Conservation (phyloP, 2,888 invertebrate species). For the Mellilla xanthometata region DNA sequence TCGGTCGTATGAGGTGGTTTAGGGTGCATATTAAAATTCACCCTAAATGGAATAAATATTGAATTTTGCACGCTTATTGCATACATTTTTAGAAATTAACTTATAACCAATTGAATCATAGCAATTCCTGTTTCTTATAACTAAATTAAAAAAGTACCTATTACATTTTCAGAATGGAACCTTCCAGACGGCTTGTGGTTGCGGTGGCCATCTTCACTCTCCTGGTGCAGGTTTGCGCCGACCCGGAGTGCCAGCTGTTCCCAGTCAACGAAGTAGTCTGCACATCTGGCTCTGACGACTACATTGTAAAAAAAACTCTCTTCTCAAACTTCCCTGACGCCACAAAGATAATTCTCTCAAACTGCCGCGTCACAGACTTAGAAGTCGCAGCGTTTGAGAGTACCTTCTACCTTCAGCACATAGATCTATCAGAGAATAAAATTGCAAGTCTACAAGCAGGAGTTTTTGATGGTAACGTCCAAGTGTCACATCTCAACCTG, state of each 20-base stretch:
- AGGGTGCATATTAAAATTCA: too few relatives aligned
- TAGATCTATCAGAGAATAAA: conserved; percentile 53
- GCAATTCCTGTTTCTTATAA: too few relatives aligned
- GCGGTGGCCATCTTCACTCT: conserved; percentile 2
- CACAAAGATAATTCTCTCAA: conserved; percentile 33
- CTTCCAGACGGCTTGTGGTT: conserved; percentile 1
- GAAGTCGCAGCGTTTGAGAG: conserved; percentile 44
- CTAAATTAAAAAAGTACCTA: too few relatives aligned
- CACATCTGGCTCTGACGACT: conserved; percentile 28
- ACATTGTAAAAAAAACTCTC: conserved; percentile 34
- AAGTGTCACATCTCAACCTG: conserved; percentile 45
- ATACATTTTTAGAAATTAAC: too few relatives aligned
- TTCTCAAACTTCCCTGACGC: conserved; percentile 37
- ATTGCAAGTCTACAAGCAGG: conserved; percentile 43
- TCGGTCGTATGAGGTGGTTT: too few relatives aligned
- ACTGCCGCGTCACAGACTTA: conserved; percentile 38
- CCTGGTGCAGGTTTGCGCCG: conserved; percentile 1
- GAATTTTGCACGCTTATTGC: too few relatives aligned
- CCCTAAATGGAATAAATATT: too few relatives aligned
- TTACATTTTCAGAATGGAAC: conserved; percentile 15
- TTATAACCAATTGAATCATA: too few relatives aligned
- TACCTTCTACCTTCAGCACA: conserved; percentile 38
- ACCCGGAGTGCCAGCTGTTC: conserved; percentile 30
- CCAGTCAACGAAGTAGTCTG: conserved; percentile 33
- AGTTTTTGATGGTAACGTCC: conserved; percentile 40